Evolutionary conservation across 1,140 invertebrate genomes (phyloP).

Genomic region (Helicoverpa armigera): DNA sequence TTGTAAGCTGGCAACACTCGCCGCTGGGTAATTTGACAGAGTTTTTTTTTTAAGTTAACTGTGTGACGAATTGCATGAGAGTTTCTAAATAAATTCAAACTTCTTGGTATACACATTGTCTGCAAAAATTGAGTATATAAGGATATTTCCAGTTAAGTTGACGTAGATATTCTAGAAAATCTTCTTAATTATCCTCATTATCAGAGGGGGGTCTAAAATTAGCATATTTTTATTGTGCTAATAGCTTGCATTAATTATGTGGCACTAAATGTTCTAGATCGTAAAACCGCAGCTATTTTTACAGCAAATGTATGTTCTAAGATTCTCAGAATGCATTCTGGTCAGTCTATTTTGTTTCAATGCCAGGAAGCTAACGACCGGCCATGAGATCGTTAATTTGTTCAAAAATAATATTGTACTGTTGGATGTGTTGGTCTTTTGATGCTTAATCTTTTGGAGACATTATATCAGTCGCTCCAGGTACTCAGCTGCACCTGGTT

Average conservation of each 20-base stretch:
- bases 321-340: constrained; percentile 1
- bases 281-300: neutral
- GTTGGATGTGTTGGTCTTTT: neutral
- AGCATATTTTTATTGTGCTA: no score
- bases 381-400: neutral
- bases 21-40: constrained; percentile 7
- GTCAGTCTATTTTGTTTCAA: neutral
- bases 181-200: no score
- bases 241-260: no score
- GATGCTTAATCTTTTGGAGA: no score
- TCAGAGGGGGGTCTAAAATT: no score
- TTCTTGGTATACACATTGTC: neutral
- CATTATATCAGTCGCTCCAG: no score
- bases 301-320: neutral
- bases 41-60: constrained; percentile 5
- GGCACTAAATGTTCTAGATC: neutral
- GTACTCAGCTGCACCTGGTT: no score
- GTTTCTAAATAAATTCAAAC: neutral
- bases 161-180: no score
- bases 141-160: no score
- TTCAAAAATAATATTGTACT: neutral
- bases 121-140: neutral
- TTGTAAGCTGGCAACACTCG: constrained; percentile 28
- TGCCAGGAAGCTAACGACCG: constrained; percentile 10
- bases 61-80: constrained; percentile 6